These are phyloP conservation scores for Engraulis encrasicolus DNA, from an alignment of 2,113 vertebrate genomes.

Conservation along the genomic window DNA sequence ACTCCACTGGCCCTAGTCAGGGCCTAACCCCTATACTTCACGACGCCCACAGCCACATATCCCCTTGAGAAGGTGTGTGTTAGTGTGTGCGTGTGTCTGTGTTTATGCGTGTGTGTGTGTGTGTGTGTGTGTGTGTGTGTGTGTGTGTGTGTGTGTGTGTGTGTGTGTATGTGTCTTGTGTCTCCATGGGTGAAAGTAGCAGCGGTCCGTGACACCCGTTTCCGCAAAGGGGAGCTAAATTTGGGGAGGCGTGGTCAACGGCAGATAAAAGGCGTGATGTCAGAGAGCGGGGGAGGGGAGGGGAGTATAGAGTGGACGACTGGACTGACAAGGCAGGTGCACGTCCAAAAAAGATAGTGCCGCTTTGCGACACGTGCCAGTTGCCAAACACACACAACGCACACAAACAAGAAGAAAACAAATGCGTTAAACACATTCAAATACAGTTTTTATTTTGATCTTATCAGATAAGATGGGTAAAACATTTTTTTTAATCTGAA, in stretches of 20 bases:
- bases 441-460: neutral
- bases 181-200: neutral
- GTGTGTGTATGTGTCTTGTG: neutral
- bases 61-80: too few species aligned
- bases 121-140: too few species aligned
- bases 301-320: too few species aligned
- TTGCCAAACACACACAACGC: neutral
- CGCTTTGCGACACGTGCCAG: neutral
- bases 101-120: too few species aligned
- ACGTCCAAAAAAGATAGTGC: slow-evolving; percentile 31
- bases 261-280: slow-evolving; percentile 29
- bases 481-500: too few species aligned
- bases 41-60: neutral
- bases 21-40: neutral
- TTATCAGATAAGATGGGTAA: too few species aligned
- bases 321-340: slow-evolving; percentile 36
- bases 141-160: neutral
- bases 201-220: neutral
- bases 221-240: neutral
- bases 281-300: slow-evolving; percentile 7
- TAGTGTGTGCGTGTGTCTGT: too few species aligned
- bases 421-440: too few species aligned
- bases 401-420: too few species aligned
- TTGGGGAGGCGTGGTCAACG: slow-evolving; percentile 20
- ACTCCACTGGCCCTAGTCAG: too few species aligned